Evolutionary conservation across 2,888 invertebrate genomes (phyloP).

Genomic region (Glyphotaelius pellucidus): DNA sequence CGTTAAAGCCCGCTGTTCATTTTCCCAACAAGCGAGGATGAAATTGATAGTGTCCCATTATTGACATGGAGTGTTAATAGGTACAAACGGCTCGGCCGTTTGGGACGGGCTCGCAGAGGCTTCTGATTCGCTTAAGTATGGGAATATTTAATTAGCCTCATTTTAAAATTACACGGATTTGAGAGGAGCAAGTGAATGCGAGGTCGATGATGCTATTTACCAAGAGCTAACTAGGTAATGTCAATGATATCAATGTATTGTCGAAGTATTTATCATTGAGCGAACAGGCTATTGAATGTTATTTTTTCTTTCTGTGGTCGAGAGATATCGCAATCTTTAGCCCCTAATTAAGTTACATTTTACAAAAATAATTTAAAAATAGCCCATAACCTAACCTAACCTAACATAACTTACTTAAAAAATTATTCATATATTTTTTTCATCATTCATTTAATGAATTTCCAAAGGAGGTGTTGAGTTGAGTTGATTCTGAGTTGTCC

Average conservation of each 20-base stretch:
- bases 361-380: too few species aligned
- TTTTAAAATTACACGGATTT: constrained; percentile 22
- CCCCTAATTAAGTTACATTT: not conserved
- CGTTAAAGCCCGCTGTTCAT: constrained; percentile 14
- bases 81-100: constrained; percentile 48
- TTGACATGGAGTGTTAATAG: constrained; percentile 63
- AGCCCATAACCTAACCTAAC: too few species aligned
- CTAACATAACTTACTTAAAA: too few species aligned
- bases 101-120: constrained; percentile 68
- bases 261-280: not conserved
- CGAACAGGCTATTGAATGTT: not conserved
- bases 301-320: not conserved
- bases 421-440: too few species aligned
- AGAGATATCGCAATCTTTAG: not conserved
- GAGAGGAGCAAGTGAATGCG: not conserved
- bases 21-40: not conserved
- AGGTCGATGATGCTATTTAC: not conserved
- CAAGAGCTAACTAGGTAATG: not conserved
- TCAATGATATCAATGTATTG: too few species aligned
- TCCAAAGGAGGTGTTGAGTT: too few species aligned
- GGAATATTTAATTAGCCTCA: constrained; percentile 35
- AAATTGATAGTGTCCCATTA: constrained; percentile 64
- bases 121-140: constrained; percentile 71
- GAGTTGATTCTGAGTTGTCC: too few species aligned
- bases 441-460: too few species aligned